Evolutionary conservation across 2,888 invertebrate genomes (phyloP).

Genomic region (Teinopalpus imperialis): DNA sequence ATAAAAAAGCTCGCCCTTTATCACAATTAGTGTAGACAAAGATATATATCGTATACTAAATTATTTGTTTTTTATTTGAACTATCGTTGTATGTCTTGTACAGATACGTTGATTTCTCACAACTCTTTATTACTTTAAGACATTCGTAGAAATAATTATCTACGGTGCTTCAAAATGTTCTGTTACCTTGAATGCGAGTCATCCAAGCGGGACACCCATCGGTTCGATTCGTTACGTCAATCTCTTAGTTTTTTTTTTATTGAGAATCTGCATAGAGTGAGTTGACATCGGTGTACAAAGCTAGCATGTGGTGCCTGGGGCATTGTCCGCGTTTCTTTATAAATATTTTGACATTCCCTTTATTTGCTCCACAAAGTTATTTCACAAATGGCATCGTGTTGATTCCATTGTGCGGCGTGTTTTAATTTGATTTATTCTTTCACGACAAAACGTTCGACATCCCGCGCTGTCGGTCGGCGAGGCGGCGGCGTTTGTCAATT

Average conservation of each 20-base stretch:
- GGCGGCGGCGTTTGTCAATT: slow-evolving; percentile 70
- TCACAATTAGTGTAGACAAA: no score
- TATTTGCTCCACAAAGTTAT: slow-evolving; percentile 69
- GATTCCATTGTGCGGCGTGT: slow-evolving; percentile 70
- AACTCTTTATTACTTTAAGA: slow-evolving; percentile 68
- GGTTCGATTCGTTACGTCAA: slow-evolving; percentile 78
- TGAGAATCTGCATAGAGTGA: slow-evolving; percentile 76
- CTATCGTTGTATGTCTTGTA: not conserved
- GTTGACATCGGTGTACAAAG: slow-evolving; percentile 74
- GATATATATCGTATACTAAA: no score
- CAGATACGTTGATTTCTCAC: slow-evolving; percentile 55
- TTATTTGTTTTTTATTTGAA: no score
- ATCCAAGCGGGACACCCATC: slow-evolving; percentile 67
- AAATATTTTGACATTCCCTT: slow-evolving; percentile 81
- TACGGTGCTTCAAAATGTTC: slow-evolving; percentile 71
- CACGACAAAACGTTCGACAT: slow-evolving; percentile 71
- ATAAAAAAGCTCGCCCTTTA: no score
- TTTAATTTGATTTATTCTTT: slow-evolving; percentile 80
- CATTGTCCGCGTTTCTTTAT: slow-evolving; percentile 77
- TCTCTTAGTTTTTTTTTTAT: slow-evolving; percentile 65
- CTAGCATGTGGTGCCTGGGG: slow-evolving; percentile 59
- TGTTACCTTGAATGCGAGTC: slow-evolving; percentile 54
- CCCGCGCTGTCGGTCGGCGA: slow-evolving; percentile 50
- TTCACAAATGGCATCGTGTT: slow-evolving; percentile 73
- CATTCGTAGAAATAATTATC: slow-evolving; percentile 76